A percentile compares a stretch with the other conserved stretches of the same genome.
Conservation (phyloP, 2,797 vertebrate species). For the Typhlichthys eigenmanni region DNA sequence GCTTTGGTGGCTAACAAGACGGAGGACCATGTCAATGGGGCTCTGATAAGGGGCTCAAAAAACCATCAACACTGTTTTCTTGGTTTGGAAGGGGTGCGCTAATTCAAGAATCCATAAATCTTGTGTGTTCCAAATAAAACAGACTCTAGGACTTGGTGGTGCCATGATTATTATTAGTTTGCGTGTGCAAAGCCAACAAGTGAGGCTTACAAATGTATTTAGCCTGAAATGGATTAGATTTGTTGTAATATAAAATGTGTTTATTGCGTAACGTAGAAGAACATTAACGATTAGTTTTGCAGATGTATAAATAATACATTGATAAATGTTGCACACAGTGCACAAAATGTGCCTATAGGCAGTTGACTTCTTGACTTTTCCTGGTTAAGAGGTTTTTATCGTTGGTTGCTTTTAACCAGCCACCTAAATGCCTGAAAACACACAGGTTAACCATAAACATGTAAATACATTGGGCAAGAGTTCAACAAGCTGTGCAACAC, state of each 20-base stretch:
- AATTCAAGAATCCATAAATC: constrained; percentile 7
- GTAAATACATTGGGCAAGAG: constrained; percentile 53
- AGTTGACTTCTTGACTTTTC: too few relatives aligned
- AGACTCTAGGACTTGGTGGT: neutral
- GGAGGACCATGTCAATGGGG: constrained; percentile 36
- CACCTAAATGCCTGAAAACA: constrained; percentile 40
- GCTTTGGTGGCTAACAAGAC: constrained; percentile 57
- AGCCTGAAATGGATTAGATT: constrained; percentile 5
- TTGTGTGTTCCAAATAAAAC: constrained; percentile 32
- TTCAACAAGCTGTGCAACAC: constrained; percentile 54
- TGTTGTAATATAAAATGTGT: constrained; percentile 13
- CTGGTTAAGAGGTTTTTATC: constrained; percentile 40
- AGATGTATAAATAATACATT: constrained; percentile 14
- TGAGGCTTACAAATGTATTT: constrained; percentile 16
- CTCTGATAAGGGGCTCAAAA: constrained; percentile 43
- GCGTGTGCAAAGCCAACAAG: constrained; percentile 9
- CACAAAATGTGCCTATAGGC: too few relatives aligned
- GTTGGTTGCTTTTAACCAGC: constrained; percentile 59
- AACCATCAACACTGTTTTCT: constrained; percentile 26
- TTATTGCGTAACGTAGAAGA: constrained; percentile 15
- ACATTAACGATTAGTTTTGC: constrained; percentile 19
- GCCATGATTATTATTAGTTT: constrained; percentile 23
- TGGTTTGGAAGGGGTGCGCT: neutral
- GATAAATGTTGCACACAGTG: too few relatives aligned
- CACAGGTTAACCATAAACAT: constrained; percentile 48